These are phyloP conservation scores for Perca schrenkii DNA, from an alignment of 2,113 vertebrate species.

Conservation along the genomic window DNA sequence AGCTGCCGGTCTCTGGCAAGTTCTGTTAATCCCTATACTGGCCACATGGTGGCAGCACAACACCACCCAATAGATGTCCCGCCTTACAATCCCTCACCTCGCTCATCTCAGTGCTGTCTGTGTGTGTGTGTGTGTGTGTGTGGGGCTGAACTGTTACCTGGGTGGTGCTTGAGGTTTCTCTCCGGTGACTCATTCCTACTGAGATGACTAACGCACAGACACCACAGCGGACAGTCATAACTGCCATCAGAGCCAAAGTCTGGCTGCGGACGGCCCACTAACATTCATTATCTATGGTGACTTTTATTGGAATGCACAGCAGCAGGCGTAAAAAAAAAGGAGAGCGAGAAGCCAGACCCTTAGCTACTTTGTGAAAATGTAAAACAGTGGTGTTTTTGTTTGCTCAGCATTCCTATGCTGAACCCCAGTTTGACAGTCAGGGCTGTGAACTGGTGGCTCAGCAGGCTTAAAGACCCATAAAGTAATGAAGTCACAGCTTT, in stretches of 20 bases:
- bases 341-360: constrained; percentile 41
- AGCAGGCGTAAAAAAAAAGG: constrained; percentile 14
- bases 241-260: constrained; percentile 46
- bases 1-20: not conserved
- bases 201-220: constrained; percentile 70
- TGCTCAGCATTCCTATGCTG: constrained; percentile 46
- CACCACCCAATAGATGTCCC: constrained; percentile 14
- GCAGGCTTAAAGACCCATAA: constrained; percentile 6
- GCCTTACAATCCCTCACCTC: not conserved
- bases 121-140: constrained; percentile 5
- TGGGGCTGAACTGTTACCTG: constrained; percentile 58
- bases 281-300: constrained; percentile 59
- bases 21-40: not conserved
- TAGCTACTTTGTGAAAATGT: constrained; percentile 49
- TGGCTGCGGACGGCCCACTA: constrained; percentile 34
- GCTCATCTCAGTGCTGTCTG: constrained; percentile 2
- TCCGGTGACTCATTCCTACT: constrained; percentile 75
- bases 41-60: constrained; percentile 75
- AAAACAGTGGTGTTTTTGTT: constrained; percentile 57
- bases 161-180: constrained; percentile 71
- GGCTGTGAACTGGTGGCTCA: constrained; percentile 30
- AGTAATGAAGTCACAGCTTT: constrained; percentile 37
- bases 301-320: constrained; percentile 64
- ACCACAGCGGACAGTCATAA: constrained; percentile 63
- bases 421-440: constrained; percentile 35